A percentile compares a stretch with the other conserved stretches of the same genome.
Evolutionary conservation across 2,888 invertebrate species (phyloP).

Genomic region (Sturmia bella): DNA sequence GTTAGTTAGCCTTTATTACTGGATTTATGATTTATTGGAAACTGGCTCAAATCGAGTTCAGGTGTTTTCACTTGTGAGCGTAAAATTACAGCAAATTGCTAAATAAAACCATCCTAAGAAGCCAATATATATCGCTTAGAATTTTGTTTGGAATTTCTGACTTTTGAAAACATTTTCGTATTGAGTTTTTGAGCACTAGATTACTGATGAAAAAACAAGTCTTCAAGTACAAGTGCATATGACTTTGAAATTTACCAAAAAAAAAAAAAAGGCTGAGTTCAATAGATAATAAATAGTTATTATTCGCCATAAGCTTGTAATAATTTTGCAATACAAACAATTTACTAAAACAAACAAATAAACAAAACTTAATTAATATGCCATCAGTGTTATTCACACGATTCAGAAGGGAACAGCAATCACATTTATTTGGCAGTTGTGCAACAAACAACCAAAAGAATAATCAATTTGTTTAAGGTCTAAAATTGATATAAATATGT

Average conservation of each 20-base stretch:
- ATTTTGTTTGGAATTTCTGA: no score
- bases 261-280: constrained; percentile 15
- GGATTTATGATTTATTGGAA: no score
- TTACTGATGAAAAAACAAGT: background rate
- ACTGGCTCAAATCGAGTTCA: no score
- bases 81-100: no score
- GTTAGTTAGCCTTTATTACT: no score
- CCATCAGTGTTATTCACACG: constrained; percentile 22
- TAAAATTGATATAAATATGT: background rate
- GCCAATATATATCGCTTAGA: no score
- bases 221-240: constrained; percentile 20
- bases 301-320: constrained; percentile 15
- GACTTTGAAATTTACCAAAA: constrained; percentile 45
- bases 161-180: background rate
- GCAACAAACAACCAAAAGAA: constrained; percentile 46
- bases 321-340: constrained; percentile 5
- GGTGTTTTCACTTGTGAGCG: no score
- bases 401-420: background rate
- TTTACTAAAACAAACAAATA: background rate
- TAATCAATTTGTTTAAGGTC: background rate
- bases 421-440: constrained; percentile 57
- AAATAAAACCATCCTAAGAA: no score
- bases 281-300: constrained; percentile 42
- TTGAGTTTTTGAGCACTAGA: constrained; percentile 16
- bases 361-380: constrained; percentile 54